Evolutionary conservation across 2,113 vertebrate genomes (phyloP), one percentile per base, ranked within the genome.

Genomic region (Embiotoca jacksoni): DNA sequence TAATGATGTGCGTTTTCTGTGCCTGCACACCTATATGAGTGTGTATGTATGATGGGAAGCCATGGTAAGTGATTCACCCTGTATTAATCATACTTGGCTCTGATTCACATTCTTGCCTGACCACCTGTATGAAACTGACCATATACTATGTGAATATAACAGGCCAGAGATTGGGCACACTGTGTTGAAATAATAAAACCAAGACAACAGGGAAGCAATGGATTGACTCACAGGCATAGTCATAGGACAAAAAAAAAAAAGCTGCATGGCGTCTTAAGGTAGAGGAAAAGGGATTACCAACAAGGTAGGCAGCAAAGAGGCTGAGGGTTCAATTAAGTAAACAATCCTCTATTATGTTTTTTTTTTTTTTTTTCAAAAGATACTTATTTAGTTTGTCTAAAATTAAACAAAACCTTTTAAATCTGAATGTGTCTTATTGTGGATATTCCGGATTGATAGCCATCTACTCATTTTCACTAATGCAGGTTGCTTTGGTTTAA

Each of bases 51-150:
- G 81, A 81, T 2, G 58, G 63, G 58, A 83, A 68, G 57, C 35
- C 2, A 16, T 50, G 57, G 59, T 1, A 10, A 78, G 67, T 91
- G 91, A 92, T 59, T 93, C 88, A 92, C 59, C 59, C 72, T 23
- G 70, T 36, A 73, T 78, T 81, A 85, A 83, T 88, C 86, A 89
- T 49, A 80, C 59, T 81, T 70, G 64, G 61, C 66, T 75, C 53
- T 72, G 23, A 56, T 74, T 74, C 63, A 71, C 41, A 41, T 74
- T 74, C 53, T 60, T 32, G 56, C 39, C 76, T 71, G 60, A 72
- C 65, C 53, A 11, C 15, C 80, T 73, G 63, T 83, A 64, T 64
- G 56, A 49, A 82, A 55, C 41, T 61, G 71, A 70, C 79, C 71
- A 2, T 63, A 65, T 54, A 62, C 8, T n/a, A 64, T 44, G 64